These are phyloP conservation scores for Cheilinus undulatus DNA, from an alignment of 2,113 vertebrate species.

Conservation along the genomic window DNA sequence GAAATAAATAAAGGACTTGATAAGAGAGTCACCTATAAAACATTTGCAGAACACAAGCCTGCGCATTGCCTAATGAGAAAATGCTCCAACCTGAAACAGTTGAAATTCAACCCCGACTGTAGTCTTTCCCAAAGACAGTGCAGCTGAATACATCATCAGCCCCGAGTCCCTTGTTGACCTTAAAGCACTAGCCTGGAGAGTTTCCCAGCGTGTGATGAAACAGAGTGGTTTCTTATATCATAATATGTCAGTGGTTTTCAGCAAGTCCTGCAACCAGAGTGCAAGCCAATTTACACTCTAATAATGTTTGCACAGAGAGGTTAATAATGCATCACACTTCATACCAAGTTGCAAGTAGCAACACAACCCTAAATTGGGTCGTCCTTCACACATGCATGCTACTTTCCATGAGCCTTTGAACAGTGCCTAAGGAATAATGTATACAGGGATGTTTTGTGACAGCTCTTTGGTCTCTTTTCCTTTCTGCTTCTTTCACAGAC, in stretches of 20 bases:
- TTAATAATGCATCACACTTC: not conserved
- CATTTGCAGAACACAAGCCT: not conserved
- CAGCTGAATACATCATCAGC: conserved; percentile 10
- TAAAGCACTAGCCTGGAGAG: not conserved
- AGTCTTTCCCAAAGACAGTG: not conserved
- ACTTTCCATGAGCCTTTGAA: conserved; percentile 54
- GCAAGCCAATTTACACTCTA: not conserved
- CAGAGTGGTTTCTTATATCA: conserved; percentile 15
- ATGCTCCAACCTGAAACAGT: not conserved
- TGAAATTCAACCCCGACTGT: not conserved
- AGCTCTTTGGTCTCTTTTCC: conserved; percentile 62
- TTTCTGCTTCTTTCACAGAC: conserved; percentile 12
- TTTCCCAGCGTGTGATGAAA: conserved; percentile 18
- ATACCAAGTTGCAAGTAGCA: conserved; percentile 55
- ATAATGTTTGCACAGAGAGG: conserved; percentile 2
- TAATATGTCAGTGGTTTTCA: conserved; percentile 21
- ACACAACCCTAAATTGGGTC: conserved; percentile 42
- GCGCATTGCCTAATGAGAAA: not conserved
- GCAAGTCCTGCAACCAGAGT: conserved; percentile 12
- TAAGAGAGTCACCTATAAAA: not conserved
- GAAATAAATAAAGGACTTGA: not conserved
- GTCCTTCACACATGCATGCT: conserved; percentile 34
- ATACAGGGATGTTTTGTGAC: conserved; percentile 68
- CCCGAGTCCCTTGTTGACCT: conserved; percentile 6
- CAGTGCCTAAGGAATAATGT: conserved; percentile 62